Evolutionary conservation across 2,797 vertebrate genomes (phyloP).

Genomic region (Hippoglossus hippoglossus): DNA sequence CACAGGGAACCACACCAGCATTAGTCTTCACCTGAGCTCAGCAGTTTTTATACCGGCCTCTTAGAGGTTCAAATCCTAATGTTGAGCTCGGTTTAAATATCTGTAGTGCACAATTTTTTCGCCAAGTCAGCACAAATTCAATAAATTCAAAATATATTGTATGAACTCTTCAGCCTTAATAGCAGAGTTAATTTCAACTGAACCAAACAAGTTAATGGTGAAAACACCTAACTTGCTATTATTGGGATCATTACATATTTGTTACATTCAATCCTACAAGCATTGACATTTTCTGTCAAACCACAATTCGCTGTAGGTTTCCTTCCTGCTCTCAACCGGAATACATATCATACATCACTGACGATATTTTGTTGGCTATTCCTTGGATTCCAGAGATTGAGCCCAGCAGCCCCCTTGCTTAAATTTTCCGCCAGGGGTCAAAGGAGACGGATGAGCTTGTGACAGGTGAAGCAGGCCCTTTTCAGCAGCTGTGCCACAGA

Average conservation of each 20-base stretch:
- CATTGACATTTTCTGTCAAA: slow-evolving; percentile 14
- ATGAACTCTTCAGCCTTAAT: too few relatives aligned
- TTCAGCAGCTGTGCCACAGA: slow-evolving; percentile 41
- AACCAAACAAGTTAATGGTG: not conserved
- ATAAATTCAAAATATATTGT: too few relatives aligned
- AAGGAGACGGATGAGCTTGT: slow-evolving; percentile 58
- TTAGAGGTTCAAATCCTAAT: too few relatives aligned
- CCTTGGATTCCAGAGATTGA: slow-evolving; percentile 25
- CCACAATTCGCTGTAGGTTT: slow-evolving; percentile 3
- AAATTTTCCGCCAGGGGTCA: slow-evolving; percentile 54
- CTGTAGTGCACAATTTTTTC: too few relatives aligned
- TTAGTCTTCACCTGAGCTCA: too few relatives aligned
- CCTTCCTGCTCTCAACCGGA: slow-evolving; percentile 4
- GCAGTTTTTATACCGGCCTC: too few relatives aligned
- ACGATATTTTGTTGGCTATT: slow-evolving; percentile 18
- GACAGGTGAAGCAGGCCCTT: slow-evolving; percentile 52
- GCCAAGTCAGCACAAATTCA: too few relatives aligned
- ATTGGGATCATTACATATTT: not conserved
- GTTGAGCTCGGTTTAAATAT: too few relatives aligned
- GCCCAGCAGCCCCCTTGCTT: slow-evolving; percentile 7
- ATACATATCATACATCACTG: slow-evolving; percentile 7
- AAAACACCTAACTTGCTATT: not conserved
- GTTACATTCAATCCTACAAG: not conserved
- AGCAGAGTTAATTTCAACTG: not conserved
- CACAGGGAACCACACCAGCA: not conserved